Conservation (phyloP, 2,888 invertebrate species). For the Nematopogon swammerdamellus region DNA sequence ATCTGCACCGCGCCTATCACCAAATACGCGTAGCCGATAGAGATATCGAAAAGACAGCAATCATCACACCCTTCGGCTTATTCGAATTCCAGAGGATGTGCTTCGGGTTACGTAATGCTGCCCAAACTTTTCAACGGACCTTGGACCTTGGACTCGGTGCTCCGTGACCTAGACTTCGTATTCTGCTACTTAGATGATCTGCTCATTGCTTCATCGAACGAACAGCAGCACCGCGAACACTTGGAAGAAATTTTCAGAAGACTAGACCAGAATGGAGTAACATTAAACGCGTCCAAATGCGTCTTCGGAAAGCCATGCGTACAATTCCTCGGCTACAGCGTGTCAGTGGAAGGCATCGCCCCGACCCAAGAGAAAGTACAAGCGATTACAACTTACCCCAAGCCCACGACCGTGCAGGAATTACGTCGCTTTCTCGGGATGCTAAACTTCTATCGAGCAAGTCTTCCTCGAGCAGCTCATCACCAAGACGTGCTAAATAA, state of each 20-base stretch:
- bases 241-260: slow-evolving; percentile 3
- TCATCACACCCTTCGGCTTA: slow-evolving; percentile 14
- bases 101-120: slow-evolving; percentile 6
- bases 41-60: slow-evolving; percentile 24
- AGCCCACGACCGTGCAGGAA: slow-evolving; percentile 5
- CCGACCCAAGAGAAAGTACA: slow-evolving; percentile 10
- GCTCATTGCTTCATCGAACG: slow-evolving; percentile 13
- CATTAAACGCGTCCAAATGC: slow-evolving; percentile 9
- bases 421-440: slow-evolving; percentile 7
- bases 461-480: slow-evolving; percentile 6
- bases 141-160: slow-evolving; percentile 10
- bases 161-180: slow-evolving; percentile 7
- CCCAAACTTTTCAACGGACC: slow-evolving; percentile 11
- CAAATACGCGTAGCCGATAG: slow-evolving; percentile 21
- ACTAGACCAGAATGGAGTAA: slow-evolving; percentile 5
- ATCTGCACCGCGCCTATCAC: slow-evolving; percentile 19
- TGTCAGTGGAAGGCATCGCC: slow-evolving; percentile 10
- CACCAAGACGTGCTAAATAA: slow-evolving; percentile 4
- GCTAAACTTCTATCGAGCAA: slow-evolving; percentile 7
- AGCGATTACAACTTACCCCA: slow-evolving; percentile 9
- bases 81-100: slow-evolving; percentile 14
- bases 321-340: slow-evolving; percentile 11
- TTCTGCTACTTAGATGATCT: slow-evolving; percentile 21
- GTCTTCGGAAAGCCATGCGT: slow-evolving; percentile 8
- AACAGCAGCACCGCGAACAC: slow-evolving; percentile 6